phyloP scores from a whole-genome alignment of 2,888 invertebrate species.

The Spisula subtruncata region DNA sequence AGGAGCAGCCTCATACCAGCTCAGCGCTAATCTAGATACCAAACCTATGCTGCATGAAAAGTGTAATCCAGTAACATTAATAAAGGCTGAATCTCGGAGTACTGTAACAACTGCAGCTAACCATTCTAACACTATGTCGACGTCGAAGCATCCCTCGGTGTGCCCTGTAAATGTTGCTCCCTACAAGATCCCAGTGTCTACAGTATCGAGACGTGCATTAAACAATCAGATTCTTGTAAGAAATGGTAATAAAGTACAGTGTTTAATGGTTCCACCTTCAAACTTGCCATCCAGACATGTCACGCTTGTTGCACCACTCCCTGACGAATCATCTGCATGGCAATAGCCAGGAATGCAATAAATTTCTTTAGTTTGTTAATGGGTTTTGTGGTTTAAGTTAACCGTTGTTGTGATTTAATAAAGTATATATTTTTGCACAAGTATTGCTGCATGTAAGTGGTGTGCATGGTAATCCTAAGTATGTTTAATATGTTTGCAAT shows the following conservation, averaged over 20 bases:
- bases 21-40: conserved; percentile 21
- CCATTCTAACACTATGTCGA: conserved; percentile 65
- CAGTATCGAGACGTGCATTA: conserved; percentile 78
- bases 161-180: conserved; percentile 76
- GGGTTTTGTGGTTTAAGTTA: neutral
- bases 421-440: conserved; percentile 9
- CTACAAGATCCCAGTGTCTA: conserved; percentile 72
- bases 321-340: conserved; percentile 45
- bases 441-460: conserved; percentile 12
- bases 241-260: conserved; percentile 84
- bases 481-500: neutral
- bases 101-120: conserved; percentile 39
- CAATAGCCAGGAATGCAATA: neutral
- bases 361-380: neutral
- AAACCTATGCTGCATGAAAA: conserved; percentile 36
- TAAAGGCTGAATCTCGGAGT: conserved; percentile 37
- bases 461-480: neutral
- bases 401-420: neutral
- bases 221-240: conserved; percentile 82
- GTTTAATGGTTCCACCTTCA: conserved; percentile 82
- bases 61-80: conserved; percentile 51
- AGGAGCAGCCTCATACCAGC: conserved; percentile 48
- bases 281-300: conserved; percentile 67
- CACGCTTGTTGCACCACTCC: conserved; percentile 58
- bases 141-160: conserved; percentile 73